Evolutionary conservation across 1,140 invertebrate species (phyloP), one percentile per base, ranked within the genome.

Genomic region (Drosophila watanabei): DNA sequence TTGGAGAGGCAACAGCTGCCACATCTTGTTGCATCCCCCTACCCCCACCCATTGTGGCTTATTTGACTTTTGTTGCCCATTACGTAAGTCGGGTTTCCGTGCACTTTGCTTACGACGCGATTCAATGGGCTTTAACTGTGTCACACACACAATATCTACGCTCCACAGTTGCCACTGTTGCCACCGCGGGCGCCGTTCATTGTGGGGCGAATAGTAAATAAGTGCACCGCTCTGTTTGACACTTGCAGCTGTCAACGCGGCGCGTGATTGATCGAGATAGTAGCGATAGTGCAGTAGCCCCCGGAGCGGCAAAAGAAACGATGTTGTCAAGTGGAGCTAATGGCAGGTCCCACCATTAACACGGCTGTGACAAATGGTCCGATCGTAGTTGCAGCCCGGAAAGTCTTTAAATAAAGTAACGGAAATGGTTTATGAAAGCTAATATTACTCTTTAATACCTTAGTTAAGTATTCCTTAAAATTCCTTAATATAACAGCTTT

Each of bases 191-290:
- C 59, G 62, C 30, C 48, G 60, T 58, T 46, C 65, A 61, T 61
- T 60, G 51, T 56, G 76, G 59, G 41, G 68, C 48, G 37, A 56
- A 52, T 71, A 64, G 78, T 49, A 89, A 78, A 80, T 64, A 81
- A 89, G 73, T 89, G 81, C 78, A 85, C 59, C 78, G 85, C 85
- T 85, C 81, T 84, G 69, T 75, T 88, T 85, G 84, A 88, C 81
- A 88, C 81, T 88, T 88, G 85, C 85, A 89, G 78, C 85, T 89
- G 84, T 89, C 86, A 88, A 49, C 85, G 84, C 64, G 81, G 46
- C 58, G 54, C 58, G 72, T 84, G 84, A 87, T 87, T 87, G 84
- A 87, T 87, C 84, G 85, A 70, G 54, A 57, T 57, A 28, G 54
- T 28, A 4, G 39, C 71, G 83, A 63, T 75, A 64, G 30, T 45